These are phyloP conservation scores for Polymixis flavicincta DNA, from an alignment of 2,888 invertebrate genomes.

Conservation along the genomic window DNA sequence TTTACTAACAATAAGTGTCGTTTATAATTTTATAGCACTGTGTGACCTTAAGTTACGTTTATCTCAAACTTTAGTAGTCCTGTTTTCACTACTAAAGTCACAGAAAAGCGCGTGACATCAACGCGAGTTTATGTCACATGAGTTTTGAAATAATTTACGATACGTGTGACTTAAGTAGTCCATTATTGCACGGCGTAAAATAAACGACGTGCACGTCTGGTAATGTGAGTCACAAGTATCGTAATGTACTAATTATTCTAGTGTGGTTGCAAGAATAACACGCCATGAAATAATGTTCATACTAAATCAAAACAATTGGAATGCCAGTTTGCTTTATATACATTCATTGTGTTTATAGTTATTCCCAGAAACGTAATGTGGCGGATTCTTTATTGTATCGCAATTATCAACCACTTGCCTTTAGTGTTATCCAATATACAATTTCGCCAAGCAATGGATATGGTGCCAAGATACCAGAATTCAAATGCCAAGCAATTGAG, in stretches of 20 bases:
- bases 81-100: too few relatives aligned
- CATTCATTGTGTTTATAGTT: conserved; percentile 10
- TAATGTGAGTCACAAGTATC: too few relatives aligned
- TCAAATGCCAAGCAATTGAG: neutral
- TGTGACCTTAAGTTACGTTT: too few relatives aligned
- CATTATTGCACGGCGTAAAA: too few relatives aligned
- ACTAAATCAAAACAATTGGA: conserved; percentile 49
- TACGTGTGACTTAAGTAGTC: too few relatives aligned
- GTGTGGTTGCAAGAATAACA: conserved; percentile 4
- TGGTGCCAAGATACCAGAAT: neutral
- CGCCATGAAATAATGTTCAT: conserved; percentile 25
- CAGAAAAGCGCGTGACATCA: too few relatives aligned
- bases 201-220: too few relatives aligned
- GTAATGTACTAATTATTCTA: neutral
- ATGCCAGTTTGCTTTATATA: conserved; percentile 27
- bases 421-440: neutral
- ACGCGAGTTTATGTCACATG: too few relatives aligned
- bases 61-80: too few relatives aligned
- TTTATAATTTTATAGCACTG: neutral
- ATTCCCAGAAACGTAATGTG: conserved; percentile 29
- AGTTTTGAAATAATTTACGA: too few relatives aligned
- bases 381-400: conserved; percentile 21
- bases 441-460: neutral
- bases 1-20: neutral
- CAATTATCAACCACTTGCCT: conserved; percentile 22